A percentile compares a stretch with the other conserved stretches of the same genome.
These are phyloP conservation scores for Zeuzera pyrina DNA, from an alignment of 2,888 invertebrate species.

Conservation along the genomic window DNA sequence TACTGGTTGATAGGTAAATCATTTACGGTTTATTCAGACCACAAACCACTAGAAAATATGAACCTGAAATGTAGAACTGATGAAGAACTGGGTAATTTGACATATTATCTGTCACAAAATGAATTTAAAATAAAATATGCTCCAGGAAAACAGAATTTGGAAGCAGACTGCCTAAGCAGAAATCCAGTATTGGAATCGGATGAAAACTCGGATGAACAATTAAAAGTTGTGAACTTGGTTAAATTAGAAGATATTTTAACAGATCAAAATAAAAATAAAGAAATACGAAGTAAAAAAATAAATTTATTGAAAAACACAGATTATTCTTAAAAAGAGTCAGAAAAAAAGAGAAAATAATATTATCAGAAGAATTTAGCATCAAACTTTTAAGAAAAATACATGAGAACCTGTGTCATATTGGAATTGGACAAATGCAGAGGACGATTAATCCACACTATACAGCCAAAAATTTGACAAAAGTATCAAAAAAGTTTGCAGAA, in stretches of 20 bases:
- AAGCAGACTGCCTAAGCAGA: slow-evolving; percentile 18
- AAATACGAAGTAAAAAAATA: slow-evolving; percentile 3
- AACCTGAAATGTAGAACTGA: slow-evolving; percentile 12
- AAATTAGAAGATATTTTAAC: slow-evolving; percentile 5
- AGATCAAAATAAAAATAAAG: slow-evolving; percentile 5
- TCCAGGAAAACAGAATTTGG: slow-evolving; percentile 14
- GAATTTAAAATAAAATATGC: slow-evolving; percentile 16
- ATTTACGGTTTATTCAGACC: slow-evolving; percentile 14
- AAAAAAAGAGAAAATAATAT: too few relatives aligned
- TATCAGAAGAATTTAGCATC: too few relatives aligned
- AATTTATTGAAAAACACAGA: not conserved
- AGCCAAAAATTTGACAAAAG: too few relatives aligned
- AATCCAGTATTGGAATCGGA: slow-evolving; percentile 15
- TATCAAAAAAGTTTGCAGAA: too few relatives aligned
- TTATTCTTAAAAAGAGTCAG: not conserved
- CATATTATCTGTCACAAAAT: slow-evolving; percentile 6
- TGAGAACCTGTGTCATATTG: slow-evolving; percentile 7
- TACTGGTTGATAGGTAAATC: slow-evolving; percentile 14
- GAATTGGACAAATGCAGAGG: slow-evolving; percentile 14
- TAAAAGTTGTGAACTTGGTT: slow-evolving; percentile 6
- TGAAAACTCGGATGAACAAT: slow-evolving; percentile 9
- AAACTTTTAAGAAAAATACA: slow-evolving; percentile 6
- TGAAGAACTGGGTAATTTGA: slow-evolving; percentile 2
- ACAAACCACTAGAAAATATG: slow-evolving; percentile 15
- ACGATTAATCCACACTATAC: slow-evolving; percentile 4